A percentile compares a stretch with the other conserved stretches of the same genome.
Evolutionary conservation across 2,888 invertebrate genomes (phyloP).

Genomic region (Ormia ochracea): DNA sequence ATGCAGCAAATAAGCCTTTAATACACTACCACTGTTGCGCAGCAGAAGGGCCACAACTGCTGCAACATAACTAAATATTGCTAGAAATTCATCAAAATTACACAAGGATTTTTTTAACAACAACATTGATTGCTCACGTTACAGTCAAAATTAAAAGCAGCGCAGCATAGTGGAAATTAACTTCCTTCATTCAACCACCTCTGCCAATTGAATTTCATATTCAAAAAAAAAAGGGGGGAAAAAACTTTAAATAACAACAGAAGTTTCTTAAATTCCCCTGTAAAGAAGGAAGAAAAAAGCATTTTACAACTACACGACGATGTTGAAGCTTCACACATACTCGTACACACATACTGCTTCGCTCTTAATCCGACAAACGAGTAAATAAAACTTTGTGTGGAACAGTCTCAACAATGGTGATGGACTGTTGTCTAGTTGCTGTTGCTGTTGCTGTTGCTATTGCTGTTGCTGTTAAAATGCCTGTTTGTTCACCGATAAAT

Average conservation of each 20-base stretch:
- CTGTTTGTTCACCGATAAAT: conserved; percentile 52
- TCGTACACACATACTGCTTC: not conserved
- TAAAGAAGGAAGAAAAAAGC: not conserved
- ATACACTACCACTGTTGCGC: conserved; percentile 1
- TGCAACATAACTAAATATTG: conserved; percentile 35
- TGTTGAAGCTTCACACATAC: conserved; percentile 12
- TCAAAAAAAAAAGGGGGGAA: too few relatives aligned
- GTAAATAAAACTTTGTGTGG: conserved; percentile 36
- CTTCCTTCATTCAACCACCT: not conserved
- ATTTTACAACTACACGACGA: conserved; percentile 18
- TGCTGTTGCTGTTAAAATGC: conserved; percentile 32
- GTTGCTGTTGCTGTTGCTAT: conserved; percentile 4
- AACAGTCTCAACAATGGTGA: conserved; percentile 16
- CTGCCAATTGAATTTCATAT: conserved; percentile 29
- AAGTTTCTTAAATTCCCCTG: not conserved
- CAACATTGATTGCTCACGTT: conserved; percentile 60
- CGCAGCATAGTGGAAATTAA: conserved; percentile 15
- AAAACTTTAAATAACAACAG: conserved; percentile 22
- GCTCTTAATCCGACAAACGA: conserved; percentile 9
- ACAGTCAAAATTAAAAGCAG: conserved; percentile 41
- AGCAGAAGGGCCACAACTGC: conserved; percentile 1
- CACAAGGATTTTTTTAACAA: conserved; percentile 56
- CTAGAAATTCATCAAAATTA: conserved; percentile 61
- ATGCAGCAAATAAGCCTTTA: conserved; percentile 28
- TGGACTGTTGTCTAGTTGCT: conserved; percentile 41